These are phyloP conservation scores for rat (Rattus norvegicus) DNA, from an alignment of 2,113 vertebrate genomes.

Conservation along the genomic window GRCr8 NC_086024.1:78832501-78833000, in stretches of 20 bases:
- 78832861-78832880: background rate
- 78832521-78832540: background rate
- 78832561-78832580: background rate
- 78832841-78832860: background rate
- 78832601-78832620: background rate
- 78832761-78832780: background rate
- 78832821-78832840: background rate
- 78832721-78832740: background rate
- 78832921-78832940: too few relatives aligned
- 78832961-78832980: background rate
- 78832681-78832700: background rate
- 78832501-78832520: background rate
- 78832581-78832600: background rate
- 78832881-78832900: too few relatives aligned
- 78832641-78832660: background rate
- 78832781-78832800: background rate
- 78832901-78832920: too few relatives aligned
- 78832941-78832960: background rate
- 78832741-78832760: background rate
- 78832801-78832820: background rate
- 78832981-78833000: background rate
- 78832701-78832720: background rate
- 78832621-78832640: background rate
- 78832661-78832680: background rate
- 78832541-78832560: background rate